Percentiles rank a stretch among this genome's conserved stretches.
These are phyloP conservation scores for Amphiprion ocellaris DNA, from an alignment of 2,113 vertebrate genomes.

Conservation along the genomic window DNA sequence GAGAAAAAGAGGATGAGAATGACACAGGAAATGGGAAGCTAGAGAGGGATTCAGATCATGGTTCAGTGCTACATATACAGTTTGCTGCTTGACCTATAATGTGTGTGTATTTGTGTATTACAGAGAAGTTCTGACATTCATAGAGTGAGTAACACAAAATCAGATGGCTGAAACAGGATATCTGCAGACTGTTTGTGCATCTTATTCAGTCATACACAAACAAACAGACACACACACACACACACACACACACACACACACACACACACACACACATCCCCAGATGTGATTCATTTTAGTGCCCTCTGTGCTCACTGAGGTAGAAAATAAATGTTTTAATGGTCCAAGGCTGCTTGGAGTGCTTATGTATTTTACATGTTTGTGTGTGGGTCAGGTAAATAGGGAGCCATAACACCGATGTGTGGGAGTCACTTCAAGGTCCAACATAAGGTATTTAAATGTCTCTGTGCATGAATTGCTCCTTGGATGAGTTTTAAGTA, in stretches of 20 bases:
- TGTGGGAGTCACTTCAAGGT: constrained; percentile 60
- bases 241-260: constrained; percentile 5
- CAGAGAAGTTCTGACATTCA: constrained; percentile 39
- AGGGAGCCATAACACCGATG: constrained; percentile 36
- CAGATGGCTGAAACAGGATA: constrained; percentile 32
- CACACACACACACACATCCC: background rate
- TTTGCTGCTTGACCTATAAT: background rate
- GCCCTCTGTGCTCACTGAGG: constrained; percentile 53
- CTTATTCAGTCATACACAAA: constrained; percentile 5
- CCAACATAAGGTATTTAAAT: constrained; percentile 42
- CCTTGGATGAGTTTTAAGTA: constrained; percentile 15
- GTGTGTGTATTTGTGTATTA: background rate
- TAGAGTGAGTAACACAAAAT: constrained; percentile 38
- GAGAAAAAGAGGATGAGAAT: background rate
- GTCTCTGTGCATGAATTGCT: background rate
- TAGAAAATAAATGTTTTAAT: constrained; percentile 67
- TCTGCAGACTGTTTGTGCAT: constrained; percentile 40
- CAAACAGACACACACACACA: background rate
- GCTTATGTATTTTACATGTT: constrained; percentile 43
- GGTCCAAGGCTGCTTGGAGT: constrained; percentile 42
- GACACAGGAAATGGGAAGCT: background rate
- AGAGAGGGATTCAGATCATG: constrained; percentile 6
- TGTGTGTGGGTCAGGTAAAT: constrained; percentile 37
- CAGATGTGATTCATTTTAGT: constrained; percentile 62
- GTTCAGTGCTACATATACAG: constrained; percentile 3